Percentiles rank a stretch among this genome's conserved stretches.
Conservation (phyloP, 2,888 invertebrate species). For the Tipula vernalis region DNA sequence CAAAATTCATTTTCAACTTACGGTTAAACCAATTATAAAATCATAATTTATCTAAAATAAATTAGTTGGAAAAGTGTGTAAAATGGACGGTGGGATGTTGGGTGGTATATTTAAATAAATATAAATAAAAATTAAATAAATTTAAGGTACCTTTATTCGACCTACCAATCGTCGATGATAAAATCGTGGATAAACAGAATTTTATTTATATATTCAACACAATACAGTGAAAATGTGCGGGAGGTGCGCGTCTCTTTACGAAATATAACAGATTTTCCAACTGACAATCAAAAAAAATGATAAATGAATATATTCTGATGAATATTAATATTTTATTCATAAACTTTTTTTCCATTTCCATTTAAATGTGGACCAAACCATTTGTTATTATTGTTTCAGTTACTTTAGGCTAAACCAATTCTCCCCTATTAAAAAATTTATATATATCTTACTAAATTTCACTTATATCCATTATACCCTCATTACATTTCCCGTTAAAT, state of each 20-base stretch:
- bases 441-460: neutral
- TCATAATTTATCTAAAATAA: neutral
- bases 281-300: neutral
- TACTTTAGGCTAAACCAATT: neutral
- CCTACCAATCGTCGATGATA: neutral
- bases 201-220: neutral
- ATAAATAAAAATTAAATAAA: neutral
- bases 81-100: neutral
- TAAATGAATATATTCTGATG: neutral
- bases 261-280: neutral
- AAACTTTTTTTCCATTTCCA: neutral
- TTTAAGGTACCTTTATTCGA: neutral
- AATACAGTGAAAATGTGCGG: neutral
- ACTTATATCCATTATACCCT: neutral
- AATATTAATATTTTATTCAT: neutral
- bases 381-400: neutral
- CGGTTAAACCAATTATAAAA: neutral
- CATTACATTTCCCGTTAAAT: neutral
- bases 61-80: neutral
- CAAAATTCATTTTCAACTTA: neutral
- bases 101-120: neutral
- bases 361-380: neutral
- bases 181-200: neutral
- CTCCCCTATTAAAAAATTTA: neutral
- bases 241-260: neutral